phyloP scores from a whole-genome alignment of 2,113 vertebrate genomes.

The Ammodramus savannarum region DNA sequence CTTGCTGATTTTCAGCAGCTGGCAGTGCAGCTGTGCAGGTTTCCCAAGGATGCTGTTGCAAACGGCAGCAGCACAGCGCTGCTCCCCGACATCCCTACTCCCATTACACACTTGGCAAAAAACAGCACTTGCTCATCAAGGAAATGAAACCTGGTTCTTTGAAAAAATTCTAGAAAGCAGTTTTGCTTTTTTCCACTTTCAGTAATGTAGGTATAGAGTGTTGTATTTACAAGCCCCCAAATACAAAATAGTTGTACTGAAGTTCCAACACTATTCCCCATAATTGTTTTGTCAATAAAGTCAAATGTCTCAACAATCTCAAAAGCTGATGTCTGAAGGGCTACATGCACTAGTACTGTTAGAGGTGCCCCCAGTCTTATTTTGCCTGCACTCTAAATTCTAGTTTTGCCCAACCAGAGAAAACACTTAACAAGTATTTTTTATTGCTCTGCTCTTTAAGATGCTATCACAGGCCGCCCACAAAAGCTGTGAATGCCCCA shows the following conservation, averaged over 20 bases:
- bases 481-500: not conserved
- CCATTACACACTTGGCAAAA: not conserved
- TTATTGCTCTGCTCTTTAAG: not conserved
- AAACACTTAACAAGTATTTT: not conserved
- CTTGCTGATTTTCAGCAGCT: not conserved
- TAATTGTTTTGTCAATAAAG: not conserved
- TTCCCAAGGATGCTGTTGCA: not conserved
- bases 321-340: not conserved
- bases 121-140: fast-evolving
- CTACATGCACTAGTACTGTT: fast-evolving
- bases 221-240: not conserved
- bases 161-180: not conserved
- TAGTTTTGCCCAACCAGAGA: not conserved
- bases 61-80: not conserved
- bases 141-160: not conserved
- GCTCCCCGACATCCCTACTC: not conserved
- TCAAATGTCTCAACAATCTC: not conserved
- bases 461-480: not conserved
- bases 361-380: not conserved
- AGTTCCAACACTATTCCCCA: not conserved
- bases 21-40: not conserved
- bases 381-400: not conserved
- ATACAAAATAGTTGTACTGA: not conserved
- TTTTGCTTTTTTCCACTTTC: not conserved
- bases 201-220: not conserved